phyloP scores from a whole-genome alignment of 2,797 vertebrate genomes.

The Myotis myotis region DNA sequence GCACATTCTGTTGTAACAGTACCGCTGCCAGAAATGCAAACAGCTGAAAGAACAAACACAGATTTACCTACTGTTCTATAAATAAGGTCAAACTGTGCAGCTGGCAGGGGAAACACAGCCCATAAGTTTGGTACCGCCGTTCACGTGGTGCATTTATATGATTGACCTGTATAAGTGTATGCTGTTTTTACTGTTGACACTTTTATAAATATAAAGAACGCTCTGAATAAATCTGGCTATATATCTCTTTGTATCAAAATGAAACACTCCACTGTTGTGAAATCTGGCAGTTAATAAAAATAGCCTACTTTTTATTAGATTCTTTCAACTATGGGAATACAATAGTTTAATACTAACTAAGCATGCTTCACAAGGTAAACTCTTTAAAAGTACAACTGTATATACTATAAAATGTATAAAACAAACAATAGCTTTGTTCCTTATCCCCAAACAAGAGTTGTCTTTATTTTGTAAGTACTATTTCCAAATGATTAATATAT shows the following conservation, averaged over 20 bases:
- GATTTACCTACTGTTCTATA: slow-evolving; percentile 39
- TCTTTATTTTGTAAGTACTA: background rate
- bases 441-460: background rate
- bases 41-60: slow-evolving; percentile 44
- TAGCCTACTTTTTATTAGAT: slow-evolving; percentile 66
- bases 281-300: slow-evolving; percentile 73
- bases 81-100: slow-evolving; percentile 35
- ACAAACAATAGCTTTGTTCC: background rate
- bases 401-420: background rate
- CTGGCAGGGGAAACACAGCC: background rate
- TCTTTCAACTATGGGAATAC: slow-evolving; percentile 30
- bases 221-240: slow-evolving; percentile 35
- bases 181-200: slow-evolving; percentile 38
- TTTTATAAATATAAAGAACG: slow-evolving; percentile 68
- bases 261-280: slow-evolving; percentile 47
- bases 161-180: slow-evolving; percentile 46
- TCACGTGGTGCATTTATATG: background rate
- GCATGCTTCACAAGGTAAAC: slow-evolving; percentile 40
- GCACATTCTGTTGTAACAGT: slow-evolving; percentile 14
- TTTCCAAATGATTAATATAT: background rate
- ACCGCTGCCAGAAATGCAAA: slow-evolving; percentile 43
- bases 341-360: slow-evolving; percentile 50
- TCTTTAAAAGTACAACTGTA: slow-evolving; percentile 14
- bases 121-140: background rate
- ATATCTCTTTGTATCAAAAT: slow-evolving; percentile 64